Evolutionary conservation across 2,113 vertebrate species (phyloP).

Genomic region (human): GRCh38 chr7:45555001-45555500

Average conservation of each 20-base stretch:
- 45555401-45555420: neutral
- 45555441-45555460: neutral
- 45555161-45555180: no score
- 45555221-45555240: no score
- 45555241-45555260: no score
- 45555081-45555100: neutral
- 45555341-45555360: neutral
- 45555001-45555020: neutral
- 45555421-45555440: neutral
- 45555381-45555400: neutral
- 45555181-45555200: no score
- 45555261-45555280: no score
- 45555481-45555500: neutral
- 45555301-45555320: neutral
- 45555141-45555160: no score
- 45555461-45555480: neutral
- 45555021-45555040: neutral
- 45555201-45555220: no score
- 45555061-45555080: no score
- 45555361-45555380: neutral
- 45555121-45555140: no score
- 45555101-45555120: neutral
- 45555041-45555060: neutral
- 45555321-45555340: neutral
- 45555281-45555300: no score